Evolutionary conservation across 2,888 invertebrate species (phyloP), one percentile per base, ranked within the genome.

Genomic region (Euphydryas editha): DNA sequence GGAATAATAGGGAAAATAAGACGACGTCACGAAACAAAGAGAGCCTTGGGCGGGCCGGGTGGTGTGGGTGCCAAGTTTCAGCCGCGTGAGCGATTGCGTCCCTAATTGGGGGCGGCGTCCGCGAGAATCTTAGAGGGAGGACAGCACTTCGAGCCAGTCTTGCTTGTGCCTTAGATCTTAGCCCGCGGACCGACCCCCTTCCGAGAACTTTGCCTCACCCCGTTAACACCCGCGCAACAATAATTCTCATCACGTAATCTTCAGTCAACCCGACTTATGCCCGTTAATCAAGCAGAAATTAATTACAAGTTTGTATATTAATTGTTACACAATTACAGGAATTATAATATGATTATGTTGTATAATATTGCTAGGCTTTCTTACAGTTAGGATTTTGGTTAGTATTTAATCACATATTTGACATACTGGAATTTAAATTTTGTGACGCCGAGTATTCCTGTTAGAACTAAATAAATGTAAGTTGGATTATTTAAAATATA

Each of bases 91-190:
- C 88, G 93, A 93, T 93, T 93, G 93, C 90, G 88, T 85, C 86
- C 90, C 90, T 93, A 93, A 93, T 93, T 93, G 93, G 93, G 88
- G 88, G 84, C 87, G 93, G 92, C 93, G 92, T 91, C 88, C 92
- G 92, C 92, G 89, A 92, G 92, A 93, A 90, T 93, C 93, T 93
- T 93, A 88, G 90, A 88, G 90, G 90, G 90, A 92, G 90, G 90
- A 90, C 88, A 88, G 83, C 84, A 85, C 85, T 83, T 80, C 82
- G 82, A 84, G 82, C 90, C 80, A 84, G 82, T 82, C 84, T 85
- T 69, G 81, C 85, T 81, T 84, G 83, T 69, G 81, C 85, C 87
- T 88, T 86, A 84, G 84, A 70, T 65, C 67, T 42, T 51, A 67
- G 60, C 69, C 82, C 80, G 80, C 73, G 65, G 66, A 68, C 73